Base-by-base conservation (phyloP, 2,888 invertebrate genomes). In the Noctua janthina region DNA sequence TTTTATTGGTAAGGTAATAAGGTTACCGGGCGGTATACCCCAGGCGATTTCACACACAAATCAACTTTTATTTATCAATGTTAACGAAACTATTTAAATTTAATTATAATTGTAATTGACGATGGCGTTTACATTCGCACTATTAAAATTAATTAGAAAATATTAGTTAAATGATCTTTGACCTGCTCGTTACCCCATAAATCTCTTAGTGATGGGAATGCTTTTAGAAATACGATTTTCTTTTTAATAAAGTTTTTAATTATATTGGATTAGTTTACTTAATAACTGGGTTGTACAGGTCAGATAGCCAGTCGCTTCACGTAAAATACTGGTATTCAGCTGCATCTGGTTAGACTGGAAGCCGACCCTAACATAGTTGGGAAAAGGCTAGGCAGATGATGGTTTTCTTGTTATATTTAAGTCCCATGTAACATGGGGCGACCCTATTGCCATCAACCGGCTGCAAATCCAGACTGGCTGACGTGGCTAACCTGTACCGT, bases 101-200 rank as follows among this genome's bases (percentile, higher is more conserved):
- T 64, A 29, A 72, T 73, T 78, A 35, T 72, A 15, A 56, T 72
- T 49, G 68, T 83, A 29, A 82, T 83, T 73, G 49, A 69, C 15
- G 67, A 35, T 66, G 43, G 51, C 83, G 56, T 59, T 82, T 76
- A 62, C 39, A 54, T 76, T 78, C 39, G 39, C n/a, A 43, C 78
- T 83, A 69, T 82, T 83, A 78, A 83, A 82, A 10, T 78, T 78
- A 66, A 82, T 78, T 74, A 62, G n/a, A 79, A 79, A 81, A 77
- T 83, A 71, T 77, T 66, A 59, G 77, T 59, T 76, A 23, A 29
- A 10, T 79, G 79, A 83, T 71, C 71, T 79, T 54, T 83, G 66
- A 84, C 74, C 66, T 15, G 39, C 7, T 51, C 17, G 59, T 70
- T 66, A 59, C 66, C 51, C 6, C 73, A 54, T 54, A 15, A 35